Base-by-base conservation (phyloP, 2,888 invertebrate genomes). In the Macropis europaea region DNA sequence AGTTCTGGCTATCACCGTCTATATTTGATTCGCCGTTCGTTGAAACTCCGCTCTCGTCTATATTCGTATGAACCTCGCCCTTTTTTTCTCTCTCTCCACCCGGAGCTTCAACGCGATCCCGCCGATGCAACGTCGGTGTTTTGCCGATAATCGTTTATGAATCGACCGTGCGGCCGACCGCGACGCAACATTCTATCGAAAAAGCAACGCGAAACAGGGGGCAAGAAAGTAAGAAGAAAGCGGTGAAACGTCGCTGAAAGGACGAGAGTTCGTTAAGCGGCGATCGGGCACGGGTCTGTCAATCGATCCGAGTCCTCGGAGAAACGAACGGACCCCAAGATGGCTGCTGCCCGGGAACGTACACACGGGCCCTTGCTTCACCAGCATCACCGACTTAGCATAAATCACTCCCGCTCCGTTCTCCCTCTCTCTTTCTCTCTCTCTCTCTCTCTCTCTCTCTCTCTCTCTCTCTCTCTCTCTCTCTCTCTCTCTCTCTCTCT, bases 331-430 rank as follows among this genome's bases (percentile, higher is more conserved):
- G 78, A 73, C 73, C 76, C 67, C 81, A 79, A 81, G 82, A 82
- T 81, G 82, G 82, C 82, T 80, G n/a, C n/a, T n/a, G 80, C 70
- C 56, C 72, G 72, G 62, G 78, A 72, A 61, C 79, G 73, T 74
- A 82, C 78, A 82, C 78, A 74, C 83, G 81, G 82, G 83, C 84
- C 85, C 87, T 83, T 81, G 79, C 81, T 82, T 85, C 82, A 82
- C 85, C 84, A 81, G 85, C 87, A 83, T 84, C 86, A 80, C 79
- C 84, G 87, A 86, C 86, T 88, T 84, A 83, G 88, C 87, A 89
- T 89, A 89, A 89, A 89, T 89, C 89, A 89, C 88, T 88, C 88
- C 86, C 87, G 87, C 87, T 78, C 76, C 77, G 76, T 74, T 76
- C 70, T 62, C 54, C 76, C 70, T 63, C 72, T 63, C 73, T 61